A percentile compares a stretch with the other conserved stretches of the same genome.
Conservation (phyloP, 2,113 vertebrate genomes). For the Phainopepla nitens region DNA sequence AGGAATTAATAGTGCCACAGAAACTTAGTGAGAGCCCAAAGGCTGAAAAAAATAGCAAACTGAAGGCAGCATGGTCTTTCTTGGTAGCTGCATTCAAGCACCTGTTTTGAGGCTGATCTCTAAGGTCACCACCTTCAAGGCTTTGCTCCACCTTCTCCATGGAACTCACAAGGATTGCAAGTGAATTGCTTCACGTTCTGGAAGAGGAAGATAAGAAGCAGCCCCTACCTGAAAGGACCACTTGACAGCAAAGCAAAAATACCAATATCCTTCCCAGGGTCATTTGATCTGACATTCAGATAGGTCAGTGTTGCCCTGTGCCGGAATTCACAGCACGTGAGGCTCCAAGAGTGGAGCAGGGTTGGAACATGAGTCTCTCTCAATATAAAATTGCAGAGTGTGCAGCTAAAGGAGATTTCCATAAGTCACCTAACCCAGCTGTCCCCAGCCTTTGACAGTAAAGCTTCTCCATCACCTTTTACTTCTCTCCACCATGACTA, state of each 20-base stretch:
- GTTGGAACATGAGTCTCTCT: not conserved
- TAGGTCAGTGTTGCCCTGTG: not conserved
- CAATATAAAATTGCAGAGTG: not conserved
- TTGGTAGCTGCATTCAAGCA: not conserved
- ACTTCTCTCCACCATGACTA: not conserved
- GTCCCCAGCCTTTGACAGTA: not conserved
- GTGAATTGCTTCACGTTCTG: not conserved
- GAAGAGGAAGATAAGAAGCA: not conserved
- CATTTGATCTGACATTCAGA: not conserved
- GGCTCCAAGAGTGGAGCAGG: not conserved
- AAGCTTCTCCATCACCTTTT: not conserved
- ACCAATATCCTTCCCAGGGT: not conserved
- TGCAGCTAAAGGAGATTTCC: not conserved
- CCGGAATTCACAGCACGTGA: not conserved
- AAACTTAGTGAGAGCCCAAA: not conserved
- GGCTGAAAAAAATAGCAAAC: not conserved
- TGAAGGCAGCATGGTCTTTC: not conserved
- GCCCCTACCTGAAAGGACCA: not conserved
- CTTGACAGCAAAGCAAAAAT: not conserved
- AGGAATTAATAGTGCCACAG: not conserved
- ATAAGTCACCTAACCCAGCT: not conserved
- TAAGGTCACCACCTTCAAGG: not conserved
- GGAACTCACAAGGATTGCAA: accelerated
- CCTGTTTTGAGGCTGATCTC: not conserved
- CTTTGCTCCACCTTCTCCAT: not conserved